A percentile compares a stretch with the other conserved stretches of the same genome.
Conservation (phyloP, 1,140 invertebrate genomes). For the Aphelinus certus region DNA sequence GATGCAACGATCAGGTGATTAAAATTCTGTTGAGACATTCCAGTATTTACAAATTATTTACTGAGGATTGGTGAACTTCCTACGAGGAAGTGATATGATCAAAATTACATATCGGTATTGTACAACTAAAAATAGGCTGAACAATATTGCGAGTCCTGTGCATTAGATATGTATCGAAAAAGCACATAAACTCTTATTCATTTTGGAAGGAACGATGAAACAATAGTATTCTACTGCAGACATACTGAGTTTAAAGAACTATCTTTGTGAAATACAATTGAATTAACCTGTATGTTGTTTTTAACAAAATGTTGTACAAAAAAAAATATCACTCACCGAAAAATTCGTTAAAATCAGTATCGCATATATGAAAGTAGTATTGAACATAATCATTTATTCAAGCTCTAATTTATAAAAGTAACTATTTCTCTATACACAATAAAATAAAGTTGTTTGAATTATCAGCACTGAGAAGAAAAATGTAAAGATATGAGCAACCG, state of each 20-base stretch:
- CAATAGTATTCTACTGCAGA: conserved; percentile 11
- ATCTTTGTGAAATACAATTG: background rate
- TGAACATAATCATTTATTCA: conserved; percentile 31
- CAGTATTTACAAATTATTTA: conserved; percentile 41
- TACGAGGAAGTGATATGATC: conserved; percentile 22
- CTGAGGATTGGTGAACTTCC: conserved; percentile 33
- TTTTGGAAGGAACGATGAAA: conserved; percentile 23
- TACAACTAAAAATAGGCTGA: conserved; percentile 30
- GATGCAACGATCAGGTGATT: conserved; percentile 33
- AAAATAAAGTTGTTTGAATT: conserved; percentile 31
- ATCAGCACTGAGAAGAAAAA: conserved; percentile 34
- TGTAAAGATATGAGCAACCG: conserved; percentile 36
- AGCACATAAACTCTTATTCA: background rate
- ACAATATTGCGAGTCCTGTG: conserved; percentile 21
- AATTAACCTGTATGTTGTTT: no score
- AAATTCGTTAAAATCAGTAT: conserved; percentile 32
- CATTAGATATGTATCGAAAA: background rate
- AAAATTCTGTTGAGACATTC: conserved; percentile 34
- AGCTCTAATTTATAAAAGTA: conserved; percentile 39
- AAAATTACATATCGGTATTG: conserved; percentile 33
- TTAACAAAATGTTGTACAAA: no score
- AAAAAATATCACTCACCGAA: no score
- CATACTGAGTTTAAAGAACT: conserved; percentile 31
- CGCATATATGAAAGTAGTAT: conserved; percentile 17
- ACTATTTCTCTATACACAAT: conserved; percentile 39